Conservation (phyloP, 2,888 invertebrate species). For the Melikaiella ostensackeni region DNA sequence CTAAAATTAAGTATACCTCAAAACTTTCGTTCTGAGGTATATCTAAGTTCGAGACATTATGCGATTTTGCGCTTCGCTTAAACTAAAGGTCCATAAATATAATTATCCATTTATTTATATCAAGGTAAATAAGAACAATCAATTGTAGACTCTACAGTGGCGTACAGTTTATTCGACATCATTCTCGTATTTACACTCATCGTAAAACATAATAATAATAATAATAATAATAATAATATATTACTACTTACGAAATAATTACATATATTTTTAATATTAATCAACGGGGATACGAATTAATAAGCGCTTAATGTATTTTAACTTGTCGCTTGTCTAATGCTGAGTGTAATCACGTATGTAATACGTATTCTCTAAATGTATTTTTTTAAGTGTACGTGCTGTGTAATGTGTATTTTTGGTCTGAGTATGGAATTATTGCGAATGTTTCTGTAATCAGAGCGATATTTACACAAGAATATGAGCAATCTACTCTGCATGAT, state of each 20-base stretch:
- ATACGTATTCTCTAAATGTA: slow-evolving; percentile 7
- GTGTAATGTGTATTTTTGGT: slow-evolving; percentile 36
- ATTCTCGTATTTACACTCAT: slow-evolving; percentile 72
- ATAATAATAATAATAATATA: slow-evolving; percentile 66
- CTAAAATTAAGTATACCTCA: no score
- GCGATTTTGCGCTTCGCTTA: no score
- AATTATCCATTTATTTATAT: neutral
- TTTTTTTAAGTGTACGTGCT: slow-evolving; percentile 27
- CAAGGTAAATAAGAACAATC: neutral
- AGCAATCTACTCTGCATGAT: slow-evolving; percentile 72
- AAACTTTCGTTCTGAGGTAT: no score
- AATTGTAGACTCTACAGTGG: slow-evolving; percentile 59
- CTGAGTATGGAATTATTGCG: slow-evolving; percentile 43
- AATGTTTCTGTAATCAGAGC: slow-evolving; percentile 42
- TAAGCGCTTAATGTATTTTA: slow-evolving; percentile 52
- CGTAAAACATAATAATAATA: slow-evolving; percentile 46
- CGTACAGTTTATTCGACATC: slow-evolving; percentile 74
- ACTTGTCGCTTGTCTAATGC: slow-evolving; percentile 40
- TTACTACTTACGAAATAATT: slow-evolving; percentile 72
- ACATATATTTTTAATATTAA: slow-evolving; percentile 62
- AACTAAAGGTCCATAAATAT: no score
- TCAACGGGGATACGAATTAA: slow-evolving; percentile 57
- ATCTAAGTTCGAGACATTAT: no score
- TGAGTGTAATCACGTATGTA: slow-evolving; percentile 33
- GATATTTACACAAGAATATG: slow-evolving; percentile 44